Evolutionary conservation across 2,797 vertebrate genomes (phyloP).

Genomic region (Amphiprion clarkii): DNA sequence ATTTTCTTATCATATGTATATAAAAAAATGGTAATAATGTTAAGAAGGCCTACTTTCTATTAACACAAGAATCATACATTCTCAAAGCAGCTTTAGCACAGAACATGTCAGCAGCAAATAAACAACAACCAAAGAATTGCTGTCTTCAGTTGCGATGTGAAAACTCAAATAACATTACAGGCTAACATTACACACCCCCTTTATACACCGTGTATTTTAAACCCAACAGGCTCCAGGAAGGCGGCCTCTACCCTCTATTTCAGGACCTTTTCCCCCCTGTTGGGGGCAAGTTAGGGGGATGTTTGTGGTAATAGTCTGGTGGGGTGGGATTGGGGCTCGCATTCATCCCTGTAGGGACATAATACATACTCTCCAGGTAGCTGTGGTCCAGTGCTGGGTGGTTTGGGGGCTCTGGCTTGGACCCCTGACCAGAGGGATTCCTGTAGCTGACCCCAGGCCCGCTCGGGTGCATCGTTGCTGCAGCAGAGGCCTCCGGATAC

Average conservation of each 20-base stretch:
- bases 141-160: constrained; percentile 70
- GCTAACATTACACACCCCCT: constrained; percentile 79
- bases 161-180: constrained; percentile 80
- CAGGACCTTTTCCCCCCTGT: constrained; percentile 85
- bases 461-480: constrained; percentile 77
- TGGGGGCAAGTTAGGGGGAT: constrained; percentile 79
- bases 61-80: constrained; percentile 40
- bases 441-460: constrained; percentile 73
- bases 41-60: constrained; percentile 50
- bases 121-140: constrained; percentile 70
- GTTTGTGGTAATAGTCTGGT: constrained; percentile 87
- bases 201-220: constrained; percentile 81
- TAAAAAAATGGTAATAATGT: constrained; percentile 20
- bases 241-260: constrained; percentile 79
- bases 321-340: constrained; percentile 87
- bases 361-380: constrained; percentile 93
- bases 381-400: constrained; percentile 87
- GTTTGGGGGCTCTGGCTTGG: constrained; percentile 84
- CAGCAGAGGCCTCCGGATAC: constrained; percentile 79
- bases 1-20: constrained; percentile 56
- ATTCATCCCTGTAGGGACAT: constrained; percentile 91
- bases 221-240: constrained; percentile 81
- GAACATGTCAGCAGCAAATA: constrained; percentile 69
- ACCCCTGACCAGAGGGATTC: constrained; percentile 77
- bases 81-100: constrained; percentile 58